Base-by-base conservation (phyloP, 1,140 invertebrate species). In the Vollenhovia emeryi region DNA sequence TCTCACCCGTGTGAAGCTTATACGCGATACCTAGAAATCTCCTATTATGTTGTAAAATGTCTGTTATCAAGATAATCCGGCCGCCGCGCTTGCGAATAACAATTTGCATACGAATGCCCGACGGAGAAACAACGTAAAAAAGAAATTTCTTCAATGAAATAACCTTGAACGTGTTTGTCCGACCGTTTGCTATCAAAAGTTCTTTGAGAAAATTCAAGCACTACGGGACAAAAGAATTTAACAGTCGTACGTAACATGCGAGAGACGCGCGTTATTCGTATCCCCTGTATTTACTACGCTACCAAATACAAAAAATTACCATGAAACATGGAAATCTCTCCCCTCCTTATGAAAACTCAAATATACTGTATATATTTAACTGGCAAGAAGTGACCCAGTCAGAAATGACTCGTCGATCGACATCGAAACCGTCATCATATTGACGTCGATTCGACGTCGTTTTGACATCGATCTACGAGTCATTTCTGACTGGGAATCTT, bases 61-160 rank as follows among this genome's bases (percentile, higher is more conserved):
- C 59, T 74, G 18, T 57, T 88, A 87, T 86, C 45, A 48, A 8
- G 64, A 11, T 36, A 68, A 74, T 86, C n/a, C 33, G 21, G 24
- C 21, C 9, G 11, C 24, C n/a, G 33, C 52, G 66, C 36, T 71
- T 45, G 50, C 73, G 48, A 13, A 40, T 43, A 43, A 15, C 18
- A 13, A 71, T 82, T 82, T 74, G 11, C 79, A 82, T 45, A 74
- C 4, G 68, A 82, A 82, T 82, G 11, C 13, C 5, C 27, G 18
- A 21, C n/a, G 40, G 18, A 24, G 5, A 57, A 30, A 33, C 27
- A 40, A 36, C 45, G 11, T 75, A 24, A 8, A 60, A 69, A 74
- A 68, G 27, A 74, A 69, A 86, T 71, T 24, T 50, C 40, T 30
- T 9, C 8, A 13, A 15, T 43, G 21, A n/a, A n/a, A 30, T 43